Base-by-base conservation (phyloP, 2,113 vertebrate species). In the Ibidorhyncha struthersii region DNA sequence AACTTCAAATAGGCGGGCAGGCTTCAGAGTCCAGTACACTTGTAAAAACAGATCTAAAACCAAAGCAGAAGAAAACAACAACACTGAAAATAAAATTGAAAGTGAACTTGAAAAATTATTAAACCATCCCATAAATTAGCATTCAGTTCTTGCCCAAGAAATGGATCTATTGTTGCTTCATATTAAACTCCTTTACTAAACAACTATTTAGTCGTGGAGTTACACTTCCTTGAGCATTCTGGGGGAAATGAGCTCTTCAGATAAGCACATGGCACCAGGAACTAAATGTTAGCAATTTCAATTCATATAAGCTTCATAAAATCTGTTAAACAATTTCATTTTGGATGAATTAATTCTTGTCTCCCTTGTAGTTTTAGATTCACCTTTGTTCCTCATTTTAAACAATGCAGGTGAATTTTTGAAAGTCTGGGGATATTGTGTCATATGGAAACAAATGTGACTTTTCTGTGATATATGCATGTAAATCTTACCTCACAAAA, bases 101-200 rank as follows among this genome's bases (percentile, higher is more conserved):
- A 95, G 43, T 89, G 89, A 93, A 95, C 87, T 95, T 92, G 92
- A 97, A 95, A 83, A 96, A 89, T 82, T 96, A 97, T 96, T 97
- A 97, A 94, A 94, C 76, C 69, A 56, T 93, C 36, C 80, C 79
- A 93, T 90, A 96, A 97, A 97, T 97, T 95, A 93, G 27, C 69
- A 97, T 95, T 47, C 21, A 80, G 92, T 95, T 96, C 65, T 90
- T 96, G 62, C 78, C 70, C 70, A 80, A 89, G 78, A 94, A 95
- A 93, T 81, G 66, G 67, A 93, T 93, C 74, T 85, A 70, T 80
- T 93, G 76, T 92, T 95, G 36, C 71, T 96, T 95, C 94, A 94
- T 93, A 91, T 93, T 96, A 89, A 87, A 92, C 26, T 91, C 30
- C 47, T 85, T 96, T 90, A 77, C 88, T 85, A 95, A 96, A 91